Base-by-base conservation (phyloP, 1,140 invertebrate genomes). In the Cotesia glomerata region DNA sequence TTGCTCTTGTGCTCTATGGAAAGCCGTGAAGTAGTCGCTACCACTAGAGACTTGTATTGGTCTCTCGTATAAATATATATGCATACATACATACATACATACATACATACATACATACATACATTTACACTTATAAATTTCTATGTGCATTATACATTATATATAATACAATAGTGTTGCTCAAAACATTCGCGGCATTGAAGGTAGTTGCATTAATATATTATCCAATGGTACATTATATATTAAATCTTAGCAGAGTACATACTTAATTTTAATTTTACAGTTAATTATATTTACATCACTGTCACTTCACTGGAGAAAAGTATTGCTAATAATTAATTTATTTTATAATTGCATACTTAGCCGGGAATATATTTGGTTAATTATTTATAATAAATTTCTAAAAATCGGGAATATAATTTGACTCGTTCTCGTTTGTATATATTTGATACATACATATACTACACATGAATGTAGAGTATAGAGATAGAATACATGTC, bases 11-110 rank as follows among this genome's bases (percentile, higher is more conserved):
- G 65, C 49, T 58, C 65, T 26, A 70, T 69, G 75, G 65, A 72
- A 76, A 74, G 73, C 69, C 65, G 56, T 71, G 72, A 74, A 74
- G 61, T 76, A 71, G 71, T 49, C 35, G n/a, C n/a, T 67, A 67
- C 32, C 49, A n/a, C 49, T 62, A 62, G 32, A 39, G 34, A 49
- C 35, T 45, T 64, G 14, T 16, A 34, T 49, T 35, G 14, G 34
- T 58, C 18, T 26, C 5, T 8, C 14, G 26, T 26, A 26, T 26
- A 26, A 26, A 26, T 66, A 34, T 66, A n/a, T 52, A 26, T 13
- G 3, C 9, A 45, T 16, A 18, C 4, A 39, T 8, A 39, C 36
- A 3, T 36, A 36, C 35, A 36, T 36, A 39, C 45, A 34, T 61
- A 35, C 9, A 39, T 39, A 34, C 26, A 26, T 26, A 26, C 26